phyloP scores from a whole-genome alignment of 2,888 invertebrate species.

The Acronicta leporina region DNA sequence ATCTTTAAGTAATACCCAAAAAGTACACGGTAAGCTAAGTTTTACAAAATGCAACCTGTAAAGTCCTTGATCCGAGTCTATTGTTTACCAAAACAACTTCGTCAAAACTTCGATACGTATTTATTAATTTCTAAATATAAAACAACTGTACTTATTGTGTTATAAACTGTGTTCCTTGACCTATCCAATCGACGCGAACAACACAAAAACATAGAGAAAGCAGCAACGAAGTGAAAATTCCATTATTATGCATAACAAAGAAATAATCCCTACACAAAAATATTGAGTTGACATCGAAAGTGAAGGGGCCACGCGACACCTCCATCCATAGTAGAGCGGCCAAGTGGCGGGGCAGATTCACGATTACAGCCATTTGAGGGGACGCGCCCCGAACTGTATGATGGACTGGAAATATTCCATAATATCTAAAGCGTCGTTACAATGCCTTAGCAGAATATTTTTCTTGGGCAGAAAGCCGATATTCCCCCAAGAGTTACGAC shows the following conservation, averaged over 20 bases:
- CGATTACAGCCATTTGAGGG: conserved; percentile 80
- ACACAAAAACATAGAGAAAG: conserved; percentile 9
- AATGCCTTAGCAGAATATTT: conserved; percentile 88
- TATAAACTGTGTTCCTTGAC: conserved; percentile 5
- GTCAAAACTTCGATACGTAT: background rate
- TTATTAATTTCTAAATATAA: background rate
- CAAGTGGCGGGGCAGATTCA: conserved; percentile 79
- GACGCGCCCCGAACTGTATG: conserved; percentile 79
- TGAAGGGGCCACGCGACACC: conserved; percentile 64
- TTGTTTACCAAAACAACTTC: background rate
- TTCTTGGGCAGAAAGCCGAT: conserved; percentile 89
- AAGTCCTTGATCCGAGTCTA: background rate
- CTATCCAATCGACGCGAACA: conserved; percentile 16
- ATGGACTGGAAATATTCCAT: conserved; percentile 87
- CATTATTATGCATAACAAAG: conserved; percentile 56
- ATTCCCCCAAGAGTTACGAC: conserved; percentile 90
- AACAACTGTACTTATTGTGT: background rate
- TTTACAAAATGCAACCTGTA: conserved; percentile 1
- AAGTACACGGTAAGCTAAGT: background rate
- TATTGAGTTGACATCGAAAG: conserved; percentile 66
- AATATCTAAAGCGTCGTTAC: conserved; percentile 86
- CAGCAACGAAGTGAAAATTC: conserved; percentile 50
- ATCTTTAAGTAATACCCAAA: background rate
- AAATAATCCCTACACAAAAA: conserved; percentile 58
- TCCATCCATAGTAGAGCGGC: conserved; percentile 63